Percentiles rank a stretch among this genome's conserved stretches.
Conservation (phyloP, 2,797 vertebrate species). For the Lacerta viridis region DNA sequence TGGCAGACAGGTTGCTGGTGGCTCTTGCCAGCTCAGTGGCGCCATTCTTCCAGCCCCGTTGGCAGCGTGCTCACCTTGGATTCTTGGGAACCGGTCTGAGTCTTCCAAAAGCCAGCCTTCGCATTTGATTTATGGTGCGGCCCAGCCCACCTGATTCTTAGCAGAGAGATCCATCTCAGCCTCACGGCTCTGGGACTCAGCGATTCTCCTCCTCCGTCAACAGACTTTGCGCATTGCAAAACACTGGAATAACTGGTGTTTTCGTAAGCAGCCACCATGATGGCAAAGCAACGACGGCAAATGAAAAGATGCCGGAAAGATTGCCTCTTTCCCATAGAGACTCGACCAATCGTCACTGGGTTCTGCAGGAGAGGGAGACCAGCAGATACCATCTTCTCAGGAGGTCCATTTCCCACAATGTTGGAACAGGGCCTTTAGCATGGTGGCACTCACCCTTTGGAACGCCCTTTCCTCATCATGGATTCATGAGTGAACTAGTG, state of each 20-base stretch:
- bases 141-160: slow-evolving; percentile 21
- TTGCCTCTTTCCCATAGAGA: no score
- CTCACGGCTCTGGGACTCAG: accelerated
- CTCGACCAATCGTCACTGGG: no score
- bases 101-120: accelerated
- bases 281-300: no score
- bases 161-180: not conserved
- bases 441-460: no score
- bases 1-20: not conserved
- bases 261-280: no score
- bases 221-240: not conserved
- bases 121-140: not conserved
- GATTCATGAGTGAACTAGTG: no score
- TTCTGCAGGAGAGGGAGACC: no score
- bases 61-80: not conserved
- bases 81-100: slow-evolving; percentile 15
- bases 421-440: no score
- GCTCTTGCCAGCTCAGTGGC: slow-evolving; percentile 50
- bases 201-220: not conserved
- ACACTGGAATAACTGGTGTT: not conserved
- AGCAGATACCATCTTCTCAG: no score
- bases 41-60: not conserved
- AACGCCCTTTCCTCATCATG: no score
- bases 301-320: no score
- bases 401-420: no score